phyloP scores from a whole-genome alignment of 1,140 invertebrate genomes.

The Drosophila oshimai region DNA sequence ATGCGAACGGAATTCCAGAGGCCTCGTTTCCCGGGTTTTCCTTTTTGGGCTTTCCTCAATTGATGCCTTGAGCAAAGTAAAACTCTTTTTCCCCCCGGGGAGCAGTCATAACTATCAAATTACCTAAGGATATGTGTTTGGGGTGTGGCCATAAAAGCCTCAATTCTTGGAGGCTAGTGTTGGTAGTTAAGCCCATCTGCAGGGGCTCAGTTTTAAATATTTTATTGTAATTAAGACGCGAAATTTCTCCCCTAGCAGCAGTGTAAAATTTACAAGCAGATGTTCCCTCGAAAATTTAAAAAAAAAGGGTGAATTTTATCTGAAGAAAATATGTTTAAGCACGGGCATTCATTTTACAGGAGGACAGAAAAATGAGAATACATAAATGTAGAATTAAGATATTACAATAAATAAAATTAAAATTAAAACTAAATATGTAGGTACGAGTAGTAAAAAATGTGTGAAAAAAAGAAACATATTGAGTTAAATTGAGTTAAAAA shows the following conservation, averaged over 20 bases:
- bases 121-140: constrained; percentile 59
- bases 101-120: constrained; percentile 69
- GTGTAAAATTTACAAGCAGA: constrained; percentile 34
- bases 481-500: too few relatives aligned
- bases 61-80: constrained; percentile 12
- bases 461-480: too few relatives aligned
- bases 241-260: constrained; percentile 57
- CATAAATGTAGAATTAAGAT: too few relatives aligned
- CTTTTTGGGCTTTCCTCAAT: background rate
- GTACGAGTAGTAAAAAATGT: too few relatives aligned
- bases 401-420: too few relatives aligned
- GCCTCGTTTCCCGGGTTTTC: background rate
- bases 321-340: too few relatives aligned
- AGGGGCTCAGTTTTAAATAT: constrained; percentile 54
- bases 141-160: constrained; percentile 40
- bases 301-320: background rate
- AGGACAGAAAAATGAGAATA: too few relatives aligned
- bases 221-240: constrained; percentile 70
- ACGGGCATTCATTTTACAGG: too few relatives aligned
- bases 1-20: constrained; percentile 52
- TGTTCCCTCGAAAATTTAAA: background rate
- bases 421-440: too few relatives aligned
- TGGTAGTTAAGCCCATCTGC: background rate
- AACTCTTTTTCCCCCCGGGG: background rate
- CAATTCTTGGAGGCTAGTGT: background rate